These are phyloP conservation scores for Megalops cyprinoides DNA, from an alignment of 2,797 vertebrate species.

Conservation along the genomic window DNA sequence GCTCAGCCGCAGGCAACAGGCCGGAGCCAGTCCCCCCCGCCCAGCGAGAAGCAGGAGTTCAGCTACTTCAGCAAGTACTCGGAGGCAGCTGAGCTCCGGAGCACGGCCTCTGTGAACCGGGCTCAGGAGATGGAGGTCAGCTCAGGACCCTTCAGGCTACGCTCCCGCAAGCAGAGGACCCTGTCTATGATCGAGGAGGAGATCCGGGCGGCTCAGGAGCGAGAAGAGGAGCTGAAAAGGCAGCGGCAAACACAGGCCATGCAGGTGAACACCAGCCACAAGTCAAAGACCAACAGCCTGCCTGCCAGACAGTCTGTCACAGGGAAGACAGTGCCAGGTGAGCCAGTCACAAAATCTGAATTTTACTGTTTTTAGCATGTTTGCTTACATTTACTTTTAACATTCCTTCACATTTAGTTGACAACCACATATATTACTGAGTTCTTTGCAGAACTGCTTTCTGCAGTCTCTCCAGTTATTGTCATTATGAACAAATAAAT, in stretches of 20 bases:
- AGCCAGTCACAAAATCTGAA: slow-evolving; percentile 40
- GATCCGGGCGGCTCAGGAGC: slow-evolving; percentile 93
- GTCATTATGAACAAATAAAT: background rate
- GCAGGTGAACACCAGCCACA: slow-evolving; percentile 63
- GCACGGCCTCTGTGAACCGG: slow-evolving; percentile 83
- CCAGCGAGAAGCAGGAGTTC: slow-evolving; percentile 81
- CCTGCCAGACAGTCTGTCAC: slow-evolving; percentile 76
- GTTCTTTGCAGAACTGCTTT: background rate
- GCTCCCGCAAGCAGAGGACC: slow-evolving; percentile 93
- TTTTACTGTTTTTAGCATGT: slow-evolving; percentile 8
- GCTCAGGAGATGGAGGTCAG: slow-evolving; percentile 82
- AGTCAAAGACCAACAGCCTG: slow-evolving; percentile 78
- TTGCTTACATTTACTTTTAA: background rate
- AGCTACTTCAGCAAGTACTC: slow-evolving; percentile 98
- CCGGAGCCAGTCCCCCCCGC: slow-evolving; percentile 53
- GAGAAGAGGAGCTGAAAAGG: slow-evolving; percentile 93
- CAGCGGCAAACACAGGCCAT: slow-evolving; percentile 79
- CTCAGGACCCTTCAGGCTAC: slow-evolving; percentile 90
- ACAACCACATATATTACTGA: background rate
- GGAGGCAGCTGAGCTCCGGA: slow-evolving; percentile 92
- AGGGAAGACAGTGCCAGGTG: slow-evolving; percentile 90
- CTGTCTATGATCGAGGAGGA: slow-evolving; percentile 99
- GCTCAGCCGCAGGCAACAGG: slow-evolving; percentile 50
- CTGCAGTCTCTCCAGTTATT: slow-evolving; percentile 7
- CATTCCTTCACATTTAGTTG: slow-evolving; percentile 9